A percentile compares a stretch with the other conserved stretches of the same genome.
phyloP scores from a whole-genome alignment of 2,113 vertebrate genomes.

The Ciconia boyciana region DNA sequence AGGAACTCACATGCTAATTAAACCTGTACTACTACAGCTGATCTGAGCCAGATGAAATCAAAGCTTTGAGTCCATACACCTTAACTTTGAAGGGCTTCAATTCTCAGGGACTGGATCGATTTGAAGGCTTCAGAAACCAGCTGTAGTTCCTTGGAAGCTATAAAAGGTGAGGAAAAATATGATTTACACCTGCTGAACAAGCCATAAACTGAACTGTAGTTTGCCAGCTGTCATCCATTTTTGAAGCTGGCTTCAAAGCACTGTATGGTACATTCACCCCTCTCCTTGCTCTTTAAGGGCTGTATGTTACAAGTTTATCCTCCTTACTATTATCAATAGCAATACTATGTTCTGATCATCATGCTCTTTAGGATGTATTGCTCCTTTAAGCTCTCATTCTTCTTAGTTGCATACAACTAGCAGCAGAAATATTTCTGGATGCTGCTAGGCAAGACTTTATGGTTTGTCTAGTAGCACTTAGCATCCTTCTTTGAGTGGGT shows the following conservation, averaged over 20 bases:
- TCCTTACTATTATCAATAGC: background rate
- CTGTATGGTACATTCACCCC: background rate
- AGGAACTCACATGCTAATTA: slow-evolving; percentile 21
- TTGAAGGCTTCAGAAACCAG: slow-evolving; percentile 12
- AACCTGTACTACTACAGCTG: background rate
- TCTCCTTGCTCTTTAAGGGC: background rate
- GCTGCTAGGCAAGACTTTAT: background rate
- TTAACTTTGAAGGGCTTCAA: background rate
- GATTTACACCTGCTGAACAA: slow-evolving; percentile 4
- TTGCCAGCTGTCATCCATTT: background rate
- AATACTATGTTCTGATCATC: background rate
- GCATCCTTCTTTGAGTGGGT: background rate
- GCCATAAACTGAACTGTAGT: background rate
- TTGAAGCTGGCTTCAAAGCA: slow-evolving; percentile 14
- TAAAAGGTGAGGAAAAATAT: background rate
- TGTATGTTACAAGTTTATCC: background rate
- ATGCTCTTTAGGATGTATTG: background rate
- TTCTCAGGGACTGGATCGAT: background rate
- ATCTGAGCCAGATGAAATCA: slow-evolving; percentile 41
- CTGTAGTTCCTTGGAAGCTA: background rate
- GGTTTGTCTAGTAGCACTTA: background rate
- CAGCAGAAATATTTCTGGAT: background rate
- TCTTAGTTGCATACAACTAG: background rate
- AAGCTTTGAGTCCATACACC: background rate
- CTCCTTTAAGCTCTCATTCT: background rate